A percentile compares a stretch with the other conserved stretches of the same genome.
Conservation (phyloP, 2,797 vertebrate species). For the Antennarius maculatus region DNA sequence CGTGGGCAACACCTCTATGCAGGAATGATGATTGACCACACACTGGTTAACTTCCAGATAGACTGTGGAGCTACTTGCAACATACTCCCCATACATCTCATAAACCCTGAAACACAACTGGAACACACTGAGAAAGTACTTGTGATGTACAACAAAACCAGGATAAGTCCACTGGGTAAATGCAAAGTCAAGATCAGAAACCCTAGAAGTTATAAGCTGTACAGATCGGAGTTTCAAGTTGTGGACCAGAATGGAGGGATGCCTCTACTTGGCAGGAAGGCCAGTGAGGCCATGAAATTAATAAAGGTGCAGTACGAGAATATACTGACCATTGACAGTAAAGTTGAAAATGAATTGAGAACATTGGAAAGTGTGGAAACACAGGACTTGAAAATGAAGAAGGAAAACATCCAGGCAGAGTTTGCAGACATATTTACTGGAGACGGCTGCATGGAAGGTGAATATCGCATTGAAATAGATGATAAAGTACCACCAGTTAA, state of each 20-base stretch:
- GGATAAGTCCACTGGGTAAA: no score
- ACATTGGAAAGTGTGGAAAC: background rate
- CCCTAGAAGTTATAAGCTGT: background rate
- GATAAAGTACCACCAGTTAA: background rate
- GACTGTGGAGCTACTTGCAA: conserved; percentile 28
- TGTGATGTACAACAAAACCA: no score
- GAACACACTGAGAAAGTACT: conserved; percentile 24
- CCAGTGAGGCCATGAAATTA: background rate
- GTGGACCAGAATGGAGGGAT: background rate
- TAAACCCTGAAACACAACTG: conserved; percentile 9
- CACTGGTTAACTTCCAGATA: conserved; percentile 21
- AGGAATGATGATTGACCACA: conserved; percentile 20
- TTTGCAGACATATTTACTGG: no score
- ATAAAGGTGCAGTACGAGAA: background rate
- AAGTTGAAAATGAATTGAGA: background rate
- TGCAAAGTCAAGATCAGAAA: no score
- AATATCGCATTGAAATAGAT: background rate
- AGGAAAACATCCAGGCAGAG: no score
- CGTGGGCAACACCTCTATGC: conserved; percentile 16
- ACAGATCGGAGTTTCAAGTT: conserved; percentile 29
- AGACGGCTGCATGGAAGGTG: background rate
- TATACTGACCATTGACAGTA: background rate
- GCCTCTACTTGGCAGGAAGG: conserved; percentile 5
- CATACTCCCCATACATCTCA: no score
- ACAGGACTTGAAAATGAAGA: no score